Evolutionary conservation across 2,888 invertebrate species (phyloP).

Genomic region (Hypercompe scribonia): DNA sequence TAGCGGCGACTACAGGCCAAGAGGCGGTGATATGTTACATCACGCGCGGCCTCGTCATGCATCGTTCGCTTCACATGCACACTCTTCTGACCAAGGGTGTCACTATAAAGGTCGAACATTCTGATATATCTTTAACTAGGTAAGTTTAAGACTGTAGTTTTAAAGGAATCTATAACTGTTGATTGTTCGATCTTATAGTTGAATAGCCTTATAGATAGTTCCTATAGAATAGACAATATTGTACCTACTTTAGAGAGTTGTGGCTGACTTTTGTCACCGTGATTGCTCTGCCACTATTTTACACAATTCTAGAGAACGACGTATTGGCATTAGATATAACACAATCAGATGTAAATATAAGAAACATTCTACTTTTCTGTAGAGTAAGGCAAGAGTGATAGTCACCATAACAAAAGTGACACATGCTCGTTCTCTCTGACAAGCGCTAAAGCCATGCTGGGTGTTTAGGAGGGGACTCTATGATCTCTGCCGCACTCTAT

Average conservation of each 20-base stretch:
- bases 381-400: not conserved
- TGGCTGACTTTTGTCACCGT: not conserved
- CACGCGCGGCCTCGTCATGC: slow-evolving; percentile 32
- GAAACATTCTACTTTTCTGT: not conserved
- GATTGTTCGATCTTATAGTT: slow-evolving; percentile 3
- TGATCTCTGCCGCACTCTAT: slow-evolving; percentile 45
- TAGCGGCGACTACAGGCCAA: slow-evolving; percentile 23
- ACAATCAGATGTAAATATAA: not conserved
- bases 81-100: slow-evolving; percentile 6
- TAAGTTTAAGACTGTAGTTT: not conserved
- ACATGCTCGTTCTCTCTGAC: not conserved
- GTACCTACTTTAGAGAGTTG: not conserved
- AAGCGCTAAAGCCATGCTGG: slow-evolving; percentile 70
- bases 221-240: slow-evolving; percentile 23
- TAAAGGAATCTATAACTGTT: not conserved
- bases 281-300: not conserved
- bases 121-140: not conserved
- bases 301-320: not conserved
- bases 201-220: slow-evolving; percentile 8
- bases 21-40: not conserved
- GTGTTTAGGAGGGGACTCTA: slow-evolving; percentile 44
- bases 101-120: slow-evolving; percentile 9
- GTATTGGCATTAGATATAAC: not conserved
- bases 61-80: slow-evolving; percentile 34
- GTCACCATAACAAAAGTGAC: not conserved